Percentiles rank a stretch among this genome's conserved stretches.
Conservation (phyloP, 2,888 invertebrate genomes). For the Choristoneura rosaceana region DNA sequence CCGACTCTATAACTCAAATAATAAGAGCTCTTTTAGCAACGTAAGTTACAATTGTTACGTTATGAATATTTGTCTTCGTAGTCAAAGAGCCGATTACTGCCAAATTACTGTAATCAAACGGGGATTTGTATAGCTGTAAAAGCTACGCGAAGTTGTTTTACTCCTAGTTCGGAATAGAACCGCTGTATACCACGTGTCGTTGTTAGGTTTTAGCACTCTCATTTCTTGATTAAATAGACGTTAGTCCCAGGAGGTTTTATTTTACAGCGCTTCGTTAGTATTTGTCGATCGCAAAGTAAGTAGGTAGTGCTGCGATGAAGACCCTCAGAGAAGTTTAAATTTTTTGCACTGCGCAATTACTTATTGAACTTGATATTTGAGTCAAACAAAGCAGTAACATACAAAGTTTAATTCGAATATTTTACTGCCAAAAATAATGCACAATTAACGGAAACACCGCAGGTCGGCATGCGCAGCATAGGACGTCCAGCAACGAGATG, state of each 20-base stretch:
- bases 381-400: no score
- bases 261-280: background rate
- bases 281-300: conserved; percentile 3
- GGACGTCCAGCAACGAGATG: no score
- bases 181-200: background rate
- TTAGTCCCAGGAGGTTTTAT: conserved; percentile 3
- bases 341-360: no score
- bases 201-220: background rate
- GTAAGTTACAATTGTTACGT: conserved; percentile 8
- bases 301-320: background rate
- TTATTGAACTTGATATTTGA: no score
- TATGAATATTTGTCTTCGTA: conserved; percentile 19
- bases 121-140: background rate
- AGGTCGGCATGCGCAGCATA: no score
- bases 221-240: conserved; percentile 8
- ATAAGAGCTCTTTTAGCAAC: conserved; percentile 4
- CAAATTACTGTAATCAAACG: conserved; percentile 5
- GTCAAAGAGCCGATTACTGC: conserved; percentile 11
- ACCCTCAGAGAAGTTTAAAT: background rate
- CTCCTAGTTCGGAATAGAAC: background rate
- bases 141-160: background rate
- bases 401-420: no score
- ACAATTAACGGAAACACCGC: no score
- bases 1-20: background rate
- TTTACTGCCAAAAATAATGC: no score